Base-by-base conservation (phyloP, 2,113 vertebrate species). In the Sinocyclocheilus rhinocerous region DNA sequence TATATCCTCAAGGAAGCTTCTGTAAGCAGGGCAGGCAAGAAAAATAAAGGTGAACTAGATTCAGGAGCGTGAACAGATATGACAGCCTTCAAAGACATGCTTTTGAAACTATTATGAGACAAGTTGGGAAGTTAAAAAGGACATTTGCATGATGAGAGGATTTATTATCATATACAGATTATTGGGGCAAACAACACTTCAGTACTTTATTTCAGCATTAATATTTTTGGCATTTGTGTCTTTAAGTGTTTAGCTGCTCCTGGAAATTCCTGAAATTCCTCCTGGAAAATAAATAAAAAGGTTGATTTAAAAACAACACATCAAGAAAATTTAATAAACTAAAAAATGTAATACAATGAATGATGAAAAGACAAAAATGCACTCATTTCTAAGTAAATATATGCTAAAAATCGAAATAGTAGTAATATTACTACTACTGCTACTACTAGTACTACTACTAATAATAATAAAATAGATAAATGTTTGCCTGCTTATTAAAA, bases 1-100 rank as follows among this genome's bases (percentile, higher is more conserved):
- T 55, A 85, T 57, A 81, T 63, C 77, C 78, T 88, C 13, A 73
- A 82, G 77, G 72, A 81, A 69, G 33, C 48, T 33, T 76, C 76
- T 85, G 69, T 57, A 76, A 82, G 78, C 69, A 59, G 61, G 52
- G 24, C 78, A 84, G 36, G 15, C 52, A 36, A 50, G 55, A 29
- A 75, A 69, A 76, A 76, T 75, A 52, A 78, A 67, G 50, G 55
- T 82, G 63, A 75, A 57, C 63, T 36, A 39, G 48, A 80, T 81
- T 85, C 65, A 57, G 82, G 73, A 61, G 36, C 63, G 2, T 39
- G 29, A 65, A 63, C 57, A 26, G 50, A 83, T 88, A 24, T 50
- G 42, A 63, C 76, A 65, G 24, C 39, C 76, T 24, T 84, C 61
- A 79, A 61, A 79, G 20, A 76, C 59, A 65, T 26, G 42, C 42